Base-by-base conservation (phyloP, 2,113 vertebrate genomes). In the Caranx melampygus region DNA sequence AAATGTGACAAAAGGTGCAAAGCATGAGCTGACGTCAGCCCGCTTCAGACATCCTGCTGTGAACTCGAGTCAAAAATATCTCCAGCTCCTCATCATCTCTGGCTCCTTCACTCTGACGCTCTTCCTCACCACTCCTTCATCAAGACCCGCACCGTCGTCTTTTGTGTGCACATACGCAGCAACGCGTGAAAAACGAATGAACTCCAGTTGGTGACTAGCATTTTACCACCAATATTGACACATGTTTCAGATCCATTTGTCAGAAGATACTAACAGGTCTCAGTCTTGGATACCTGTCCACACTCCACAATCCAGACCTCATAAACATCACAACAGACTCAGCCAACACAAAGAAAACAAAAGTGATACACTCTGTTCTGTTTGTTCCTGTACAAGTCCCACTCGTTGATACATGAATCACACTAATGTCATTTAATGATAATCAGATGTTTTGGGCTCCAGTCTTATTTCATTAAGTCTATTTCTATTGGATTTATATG, bases 31-130 rank as follows among this genome's bases (percentile, higher is more conserved):
- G 72, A 85, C 81, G 70, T 83, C 81, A 75, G 60, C 68, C 34
- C 34, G 51, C 82, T 63, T 83, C 82, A 77, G 72, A 81, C 78
- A 4, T 35, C 51, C 37, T 2, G 70, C 83, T 82, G 82, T 74
- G 81, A 86, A 86, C 81, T 75, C 65, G n/a, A 75, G 77, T 85
- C 55, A 65, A 70, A 87, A 86, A 86, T 83, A 85, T 77, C 82
- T 88, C 78, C 26, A 26, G 26, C 26, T 26, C 42, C 12, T 59
- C 45, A 58, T 61, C 78, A 64, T 70, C 68, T 31, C 63, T 15
- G 47, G 47, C 55, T 61, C 68, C 49, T 61, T 55, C 70, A 14
- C 54, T 12, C 44, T 15, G 5, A 26, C 4, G 49, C 74, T 65
- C 59, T 45, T 80, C 57, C 40, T 75, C 71, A 54, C 35, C n/a